phyloP scores from a whole-genome alignment of 1,140 invertebrate genomes.

The Diorhabda elongata region DNA sequence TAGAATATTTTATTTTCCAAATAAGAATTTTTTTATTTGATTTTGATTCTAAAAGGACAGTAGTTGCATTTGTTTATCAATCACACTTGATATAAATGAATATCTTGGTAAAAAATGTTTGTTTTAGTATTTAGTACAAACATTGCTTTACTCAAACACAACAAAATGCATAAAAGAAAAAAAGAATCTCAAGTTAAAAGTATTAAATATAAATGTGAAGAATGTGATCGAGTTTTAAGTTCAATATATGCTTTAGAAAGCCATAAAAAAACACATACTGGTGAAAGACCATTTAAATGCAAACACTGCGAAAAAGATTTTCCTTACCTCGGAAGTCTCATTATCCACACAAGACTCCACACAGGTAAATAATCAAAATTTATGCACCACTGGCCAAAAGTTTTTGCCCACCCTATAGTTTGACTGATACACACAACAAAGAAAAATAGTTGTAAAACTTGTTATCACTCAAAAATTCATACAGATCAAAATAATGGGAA shows the following conservation, averaged over 20 bases:
- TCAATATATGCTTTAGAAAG: slow-evolving; percentile 1
- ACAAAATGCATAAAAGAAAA: not conserved
- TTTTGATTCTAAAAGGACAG: not conserved
- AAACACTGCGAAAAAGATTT: slow-evolving; percentile 8
- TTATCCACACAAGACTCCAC: slow-evolving; percentile 8
- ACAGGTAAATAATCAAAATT: slow-evolving; percentile 8
- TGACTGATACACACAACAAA: not conserved
- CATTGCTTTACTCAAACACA: not conserved
- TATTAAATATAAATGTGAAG: not conserved
- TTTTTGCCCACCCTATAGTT: not conserved
- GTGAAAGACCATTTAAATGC: slow-evolving; percentile 9
- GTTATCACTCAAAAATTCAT: not conserved
- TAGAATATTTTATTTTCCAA: too few relatives aligned
- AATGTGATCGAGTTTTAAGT: slow-evolving; percentile 17
- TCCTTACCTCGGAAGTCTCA: slow-evolving; percentile 14
- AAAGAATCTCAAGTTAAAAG: not conserved
- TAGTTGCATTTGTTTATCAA: not conserved
- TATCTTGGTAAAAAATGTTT: not conserved
- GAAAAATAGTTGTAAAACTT: not conserved
- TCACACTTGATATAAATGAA: not conserved
- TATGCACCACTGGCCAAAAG: too few relatives aligned
- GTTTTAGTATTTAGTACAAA: not conserved
- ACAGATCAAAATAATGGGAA: not conserved
- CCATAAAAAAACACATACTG: slow-evolving; percentile 18
- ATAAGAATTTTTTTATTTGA: not conserved